Evolutionary conservation across 1,140 invertebrate genomes (phyloP), one percentile per base, ranked within the genome.

Genomic region (Drosophila tani): DNA sequence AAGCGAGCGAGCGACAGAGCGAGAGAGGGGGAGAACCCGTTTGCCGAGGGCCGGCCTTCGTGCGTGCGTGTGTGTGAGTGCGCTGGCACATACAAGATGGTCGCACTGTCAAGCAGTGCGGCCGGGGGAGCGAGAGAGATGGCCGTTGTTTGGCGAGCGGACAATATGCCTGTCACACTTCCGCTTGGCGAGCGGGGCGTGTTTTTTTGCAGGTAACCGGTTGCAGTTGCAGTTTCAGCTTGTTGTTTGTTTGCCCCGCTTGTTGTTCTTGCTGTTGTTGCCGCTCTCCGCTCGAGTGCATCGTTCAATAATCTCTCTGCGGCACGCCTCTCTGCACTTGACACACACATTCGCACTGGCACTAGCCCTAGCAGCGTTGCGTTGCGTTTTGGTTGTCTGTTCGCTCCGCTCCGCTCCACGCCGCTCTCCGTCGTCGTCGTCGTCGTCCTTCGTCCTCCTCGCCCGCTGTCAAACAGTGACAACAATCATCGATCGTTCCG

Each of bases 401-500:
- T 60, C 67, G 57, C 19, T 45, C 40, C 24, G 63, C 67, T 58
- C 51, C 43, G 35, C 68, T 49, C 65, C 50, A 17, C 29, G 29
- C 9, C 38, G 7, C n/a, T 8, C 41, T 49, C 43, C 51, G 5
- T 71, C 50, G 5, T 71, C 51, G 5, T 71, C 50, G 5, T 71
- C 50, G 21, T 24, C 21, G 21, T 24, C 50, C 40, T 38, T 55
- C 40, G 27, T 62, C 40, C 32, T 62, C 76, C 76, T 73, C 67
- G 76, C 70, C 73, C 81, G 82, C 91, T 91, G 91, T 91, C 91
- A 92, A 91, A 79, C 86, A 91, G 90, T 92, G 91, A 92, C 91
- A 92, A 92, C 91, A 92, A 92, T 92, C 91, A 92, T 92, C 91
- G 91, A 92, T 92, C 91, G 91, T 92, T 92, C 87, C 91, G 91